Evolutionary conservation across 2,113 vertebrate genomes (phyloP).

Genomic region (Chionodraco myersi): DNA sequence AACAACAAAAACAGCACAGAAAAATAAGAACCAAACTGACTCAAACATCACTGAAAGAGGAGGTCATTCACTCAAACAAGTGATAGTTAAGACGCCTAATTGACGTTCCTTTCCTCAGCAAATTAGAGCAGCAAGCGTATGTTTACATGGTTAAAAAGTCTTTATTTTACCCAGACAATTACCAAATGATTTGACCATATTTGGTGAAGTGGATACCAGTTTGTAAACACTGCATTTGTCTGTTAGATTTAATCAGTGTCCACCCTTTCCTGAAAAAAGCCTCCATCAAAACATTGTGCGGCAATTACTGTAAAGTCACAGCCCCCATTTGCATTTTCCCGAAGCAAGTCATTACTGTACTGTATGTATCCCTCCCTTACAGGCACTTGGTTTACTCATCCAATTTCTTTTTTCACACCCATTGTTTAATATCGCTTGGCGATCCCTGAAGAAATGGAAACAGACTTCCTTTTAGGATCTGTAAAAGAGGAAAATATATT

Average conservation of each 20-base stretch:
- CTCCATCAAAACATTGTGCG: conserved; percentile 37
- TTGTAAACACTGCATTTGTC: conserved; percentile 67
- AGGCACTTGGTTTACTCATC: not conserved
- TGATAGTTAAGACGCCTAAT: conserved; percentile 19
- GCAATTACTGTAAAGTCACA: conserved; percentile 17
- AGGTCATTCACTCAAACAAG: conserved; percentile 21
- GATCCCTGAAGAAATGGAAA: not conserved
- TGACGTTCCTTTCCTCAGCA: conserved; percentile 38
- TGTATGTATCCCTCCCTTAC: not conserved
- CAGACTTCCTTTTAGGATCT: not conserved
- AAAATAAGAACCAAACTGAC: not conserved
- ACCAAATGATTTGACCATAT: conserved; percentile 63
- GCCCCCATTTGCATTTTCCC: not conserved
- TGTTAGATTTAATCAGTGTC: conserved; percentile 61
- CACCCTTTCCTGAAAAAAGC: conserved; percentile 67
- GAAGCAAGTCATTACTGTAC: not conserved
- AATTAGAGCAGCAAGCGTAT: conserved; percentile 19
- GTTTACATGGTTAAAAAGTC: conserved; percentile 31
- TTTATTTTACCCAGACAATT: conserved; percentile 48
- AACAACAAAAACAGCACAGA: not conserved
- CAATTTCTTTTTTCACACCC: not conserved
- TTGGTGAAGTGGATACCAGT: conserved; percentile 65
- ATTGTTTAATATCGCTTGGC: conserved; percentile 9
- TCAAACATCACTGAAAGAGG: conserved; percentile 12
- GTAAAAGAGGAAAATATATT: not conserved